Percentiles rank a stretch among this genome's conserved stretches.
Conservation (phyloP, 1,140 invertebrate species). For the Lucilia sericata region DNA sequence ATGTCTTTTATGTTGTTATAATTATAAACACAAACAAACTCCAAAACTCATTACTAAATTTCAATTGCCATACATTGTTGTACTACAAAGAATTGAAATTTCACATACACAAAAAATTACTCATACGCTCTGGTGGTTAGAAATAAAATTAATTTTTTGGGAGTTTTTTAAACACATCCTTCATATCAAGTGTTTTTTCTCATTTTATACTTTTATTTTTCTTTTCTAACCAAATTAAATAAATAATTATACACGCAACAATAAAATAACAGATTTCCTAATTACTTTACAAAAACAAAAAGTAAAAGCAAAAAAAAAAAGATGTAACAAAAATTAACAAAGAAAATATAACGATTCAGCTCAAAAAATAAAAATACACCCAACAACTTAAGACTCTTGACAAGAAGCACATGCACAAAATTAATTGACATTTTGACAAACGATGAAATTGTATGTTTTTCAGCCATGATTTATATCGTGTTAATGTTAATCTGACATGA, state of each 20-base stretch:
- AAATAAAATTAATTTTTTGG: slow-evolving; percentile 6
- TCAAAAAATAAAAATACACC: neutral
- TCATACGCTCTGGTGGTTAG: neutral
- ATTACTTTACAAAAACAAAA: neutral
- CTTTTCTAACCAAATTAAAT: neutral
- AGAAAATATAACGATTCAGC: neutral
- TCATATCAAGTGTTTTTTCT: neutral
- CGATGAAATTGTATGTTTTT: slow-evolving; percentile 46
- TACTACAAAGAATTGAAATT: neutral
- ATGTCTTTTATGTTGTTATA: neutral
- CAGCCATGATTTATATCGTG: slow-evolving; percentile 44
- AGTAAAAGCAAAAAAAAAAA: neutral
- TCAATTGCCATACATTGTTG: neutral
- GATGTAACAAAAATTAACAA: neutral
- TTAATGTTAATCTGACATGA: slow-evolving; percentile 48
- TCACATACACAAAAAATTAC: neutral
- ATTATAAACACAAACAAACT: neutral
- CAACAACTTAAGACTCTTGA: slow-evolving; percentile 24
- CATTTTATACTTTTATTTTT: neutral
- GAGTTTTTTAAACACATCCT: neutral
- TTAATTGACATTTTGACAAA: slow-evolving; percentile 50
- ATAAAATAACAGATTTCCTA: neutral
- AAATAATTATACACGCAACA: slow-evolving; percentile 16
- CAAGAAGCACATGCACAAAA: slow-evolving; percentile 30
- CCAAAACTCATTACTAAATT: neutral